A percentile compares a stretch with the other conserved stretches of the same genome.
These are phyloP conservation scores for Poecilia velifera DNA, from an alignment of 2,797 vertebrate species.

Conservation along the genomic window DNA sequence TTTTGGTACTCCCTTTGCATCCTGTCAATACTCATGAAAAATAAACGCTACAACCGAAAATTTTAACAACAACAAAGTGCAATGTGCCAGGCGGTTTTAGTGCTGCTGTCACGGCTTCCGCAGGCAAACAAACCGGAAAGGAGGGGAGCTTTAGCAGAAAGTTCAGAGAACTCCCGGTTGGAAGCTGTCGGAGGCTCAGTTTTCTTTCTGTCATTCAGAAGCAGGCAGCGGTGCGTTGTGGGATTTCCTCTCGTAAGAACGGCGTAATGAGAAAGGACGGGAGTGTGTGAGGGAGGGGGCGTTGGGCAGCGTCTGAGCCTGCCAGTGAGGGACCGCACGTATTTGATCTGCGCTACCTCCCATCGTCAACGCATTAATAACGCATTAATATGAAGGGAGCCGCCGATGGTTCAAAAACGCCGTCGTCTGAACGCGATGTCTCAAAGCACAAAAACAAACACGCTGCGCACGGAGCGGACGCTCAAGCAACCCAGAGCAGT, in stretches of 20 bases:
- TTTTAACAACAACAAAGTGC: constrained; percentile 4
- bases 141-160: neutral
- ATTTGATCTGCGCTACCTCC: constrained; percentile 50
- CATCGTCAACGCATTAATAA: constrained; percentile 48
- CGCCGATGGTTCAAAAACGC: constrained; percentile 27
- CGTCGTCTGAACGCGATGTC: constrained; percentile 11
- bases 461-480: neutral
- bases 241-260: constrained; percentile 27
- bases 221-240: constrained; percentile 1
- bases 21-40: constrained; percentile 4
- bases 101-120: neutral
- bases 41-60: neutral
- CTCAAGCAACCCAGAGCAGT: neutral
- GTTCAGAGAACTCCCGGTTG: constrained; percentile 4
- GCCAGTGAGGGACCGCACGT: constrained; percentile 18
- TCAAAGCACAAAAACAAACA: constrained; percentile 26
- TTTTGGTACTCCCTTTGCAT: neutral
- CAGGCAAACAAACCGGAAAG: neutral
- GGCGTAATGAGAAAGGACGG: constrained; percentile 16
- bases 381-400: constrained; percentile 25
- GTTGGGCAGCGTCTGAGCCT: constrained; percentile 19
- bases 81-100: neutral
- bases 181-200: neutral
- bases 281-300: neutral
- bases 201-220: constrained; percentile 21